Conservation (phyloP, 2,113 vertebrate species). For the Myotis brandtii region DNA sequence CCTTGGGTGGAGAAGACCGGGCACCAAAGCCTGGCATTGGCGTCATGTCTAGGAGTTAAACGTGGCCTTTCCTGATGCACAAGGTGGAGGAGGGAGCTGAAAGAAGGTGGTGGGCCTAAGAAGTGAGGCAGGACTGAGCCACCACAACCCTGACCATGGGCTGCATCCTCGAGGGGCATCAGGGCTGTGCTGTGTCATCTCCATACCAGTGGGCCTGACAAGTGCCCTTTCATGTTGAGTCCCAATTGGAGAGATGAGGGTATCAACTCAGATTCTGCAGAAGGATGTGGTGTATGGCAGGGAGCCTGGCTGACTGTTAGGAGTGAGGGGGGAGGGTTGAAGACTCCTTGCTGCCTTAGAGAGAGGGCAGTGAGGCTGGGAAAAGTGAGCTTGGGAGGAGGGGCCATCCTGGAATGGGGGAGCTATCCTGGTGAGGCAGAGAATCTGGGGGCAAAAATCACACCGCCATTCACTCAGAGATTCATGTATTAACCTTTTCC, state of each 20-base stretch:
- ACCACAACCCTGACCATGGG: fast-evolving
- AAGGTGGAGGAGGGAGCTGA: background rate
- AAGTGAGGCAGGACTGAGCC: fast-evolving
- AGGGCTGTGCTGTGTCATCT: fast-evolving
- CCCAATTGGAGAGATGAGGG: fast-evolving
- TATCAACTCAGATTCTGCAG: fast-evolving
- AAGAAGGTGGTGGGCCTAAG: background rate
- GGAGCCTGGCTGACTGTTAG: background rate
- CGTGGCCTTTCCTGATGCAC: background rate
- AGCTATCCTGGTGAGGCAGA: fast-evolving
- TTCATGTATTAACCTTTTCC: too few species aligned
- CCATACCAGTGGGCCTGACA: fast-evolving
- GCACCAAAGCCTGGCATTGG: fast-evolving
- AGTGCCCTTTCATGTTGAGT: fast-evolving
- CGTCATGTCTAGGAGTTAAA: background rate
- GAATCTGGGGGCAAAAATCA: background rate
- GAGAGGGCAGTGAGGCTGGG: fast-evolving
- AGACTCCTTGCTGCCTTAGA: background rate
- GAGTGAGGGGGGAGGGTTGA: too few species aligned
- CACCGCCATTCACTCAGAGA: background rate
- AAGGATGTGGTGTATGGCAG: fast-evolving
- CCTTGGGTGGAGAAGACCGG: fast-evolving
- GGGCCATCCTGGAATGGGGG: background rate
- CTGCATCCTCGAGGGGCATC: background rate
- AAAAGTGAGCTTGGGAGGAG: too few species aligned